Base-by-base conservation (phyloP, 2,113 vertebrate species). In the Leucosticte australis region DNA sequence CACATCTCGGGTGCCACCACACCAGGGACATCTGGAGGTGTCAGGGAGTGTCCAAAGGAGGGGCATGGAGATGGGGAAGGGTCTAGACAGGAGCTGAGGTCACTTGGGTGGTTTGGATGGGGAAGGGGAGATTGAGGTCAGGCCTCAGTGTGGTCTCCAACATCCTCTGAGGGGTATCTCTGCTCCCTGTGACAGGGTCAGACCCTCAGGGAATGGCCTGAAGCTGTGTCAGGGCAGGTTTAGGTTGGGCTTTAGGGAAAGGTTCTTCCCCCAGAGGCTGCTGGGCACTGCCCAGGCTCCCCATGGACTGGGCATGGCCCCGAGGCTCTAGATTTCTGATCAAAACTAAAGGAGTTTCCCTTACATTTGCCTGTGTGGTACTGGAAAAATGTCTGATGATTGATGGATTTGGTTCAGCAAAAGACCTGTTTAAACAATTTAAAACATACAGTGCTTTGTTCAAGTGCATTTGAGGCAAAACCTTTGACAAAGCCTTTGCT, bases 1-100 rank as follows among this genome's bases (percentile, higher is more conserved):
- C 24, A 1, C 33, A 1, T 1, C 11, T 8, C 1, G 13, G 24
- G 19, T 3, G 37, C 11, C 21, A 18, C 16, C 1, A 0, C 9
- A 1, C 24, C 55, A 15, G 52, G 20, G 37, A 10, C 15, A 16
- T 2, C 30, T 11, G 26, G 6, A 35, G 9, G 14, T 7, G 19
- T 13, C 60, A 28, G 69, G 15, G n/a, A n/a, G 12, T 20, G 19
- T 1, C 30, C 62, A 31, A 3, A 67, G 35, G 44, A 57, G 42
- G 24, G n/a, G 8, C 1, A 1, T 19, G 50, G 35, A 18, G 24
- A 4, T 26, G 13, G 42, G 35, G 24, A 39, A 23, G 28, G 46
- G 19, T 39, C 28, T 24, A 4, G 39, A 1, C 19, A 2, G 74
- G 19, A 46, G 47, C 23, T 13, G 47, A 55, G 23, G 39, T 18